Evolutionary conservation across 1,140 invertebrate genomes (phyloP), one percentile per base, ranked within the genome.

Genomic region (Drosophila chauvacae): DNA sequence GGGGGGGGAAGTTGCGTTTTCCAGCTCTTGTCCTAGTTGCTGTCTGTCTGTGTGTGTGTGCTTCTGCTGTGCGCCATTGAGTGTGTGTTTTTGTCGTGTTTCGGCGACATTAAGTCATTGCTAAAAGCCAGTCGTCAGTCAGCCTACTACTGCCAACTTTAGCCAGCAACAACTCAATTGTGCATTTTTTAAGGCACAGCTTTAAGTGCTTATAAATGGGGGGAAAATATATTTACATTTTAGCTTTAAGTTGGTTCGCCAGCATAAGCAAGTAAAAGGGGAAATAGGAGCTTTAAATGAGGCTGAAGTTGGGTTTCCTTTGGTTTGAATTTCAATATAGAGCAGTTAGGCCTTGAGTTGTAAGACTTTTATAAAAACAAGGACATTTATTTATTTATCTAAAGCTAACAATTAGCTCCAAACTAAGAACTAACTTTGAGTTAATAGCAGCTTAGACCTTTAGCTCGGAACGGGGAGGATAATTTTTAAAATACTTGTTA

Each of bases 101-200:
- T 81, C 61, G 60, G 75, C 80, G 66, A 90, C 86, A 90, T 90
- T 90, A 90, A 90, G 86, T 90, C 81, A 88, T 87, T 72, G 53
- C 53, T 50, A 45, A 71, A 76, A 64, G 59, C 61, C 60, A 48
- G 44, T 62, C 41, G 51, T 74, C 50, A 63, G 58, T 51, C 60
- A 48, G 51, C 73, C 50, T 14, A 42, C 39, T 7, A 20, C 51
- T 5, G 26, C 57, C 62, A 71, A 62, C 44, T 56, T 55, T 55
- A 42, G 58, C 50, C 73, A 58, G 45, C 58, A 84, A 80, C 72
- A 73, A 72, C 81, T 72, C 72, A 80, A 81, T 76, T 70, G 72
- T 53, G 53, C 37, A 35, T 13, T 20, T 35, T 55, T 37, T 37
- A 55, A 45, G 48, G 56, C 68, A 41, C 13, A 50, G 57, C 83